Percentiles rank a stretch among this genome's conserved stretches.
phyloP scores from a whole-genome alignment of 2,797 vertebrate genomes.

The Antennarius maculatus region DNA sequence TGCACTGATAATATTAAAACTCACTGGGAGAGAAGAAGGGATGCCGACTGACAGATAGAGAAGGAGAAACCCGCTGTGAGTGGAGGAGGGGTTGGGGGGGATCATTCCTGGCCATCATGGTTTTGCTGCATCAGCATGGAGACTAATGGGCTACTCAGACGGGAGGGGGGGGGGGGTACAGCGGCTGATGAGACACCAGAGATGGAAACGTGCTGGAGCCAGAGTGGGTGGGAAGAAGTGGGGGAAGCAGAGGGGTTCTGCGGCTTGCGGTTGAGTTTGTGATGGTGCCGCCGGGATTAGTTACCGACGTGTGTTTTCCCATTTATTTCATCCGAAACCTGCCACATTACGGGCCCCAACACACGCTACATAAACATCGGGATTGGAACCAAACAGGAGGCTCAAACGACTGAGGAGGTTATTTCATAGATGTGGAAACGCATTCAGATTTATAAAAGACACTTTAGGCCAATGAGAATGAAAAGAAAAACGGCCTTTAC shows the following conservation, averaged over 20 bases:
- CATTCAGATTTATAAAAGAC: conserved; percentile 38
- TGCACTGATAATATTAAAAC: conserved; percentile 44
- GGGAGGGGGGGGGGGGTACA: conserved; percentile 10
- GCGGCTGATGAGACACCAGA: conserved; percentile 47
- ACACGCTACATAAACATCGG: conserved; percentile 59
- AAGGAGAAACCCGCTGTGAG: conserved; percentile 33
- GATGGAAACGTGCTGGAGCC: conserved; percentile 55
- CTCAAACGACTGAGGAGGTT: conserved; percentile 40
- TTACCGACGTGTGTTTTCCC: conserved; percentile 69
- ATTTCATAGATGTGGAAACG: conserved; percentile 24
- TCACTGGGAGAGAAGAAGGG: conserved; percentile 18
- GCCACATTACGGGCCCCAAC: conserved; percentile 56
- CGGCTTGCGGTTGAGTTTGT: conserved; percentile 65
- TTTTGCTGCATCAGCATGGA: conserved; percentile 59
- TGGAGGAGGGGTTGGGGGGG: conserved; percentile 27
- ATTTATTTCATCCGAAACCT: conserved; percentile 67
- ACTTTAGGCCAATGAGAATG: conserved; percentile 23
- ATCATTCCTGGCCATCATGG: conserved; percentile 31
- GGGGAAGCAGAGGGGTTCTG: conserved; percentile 49
- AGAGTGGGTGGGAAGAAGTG: conserved; percentile 57
- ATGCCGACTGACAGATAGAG: conserved; percentile 31
- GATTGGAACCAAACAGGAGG: conserved; percentile 55
- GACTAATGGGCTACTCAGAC: conserved; percentile 52
- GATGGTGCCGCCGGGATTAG: conserved; percentile 68
- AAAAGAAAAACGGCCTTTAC: conserved; percentile 8